Base-by-base conservation (phyloP, 1,140 invertebrate genomes). In the Scylla paramamosain region DNA sequence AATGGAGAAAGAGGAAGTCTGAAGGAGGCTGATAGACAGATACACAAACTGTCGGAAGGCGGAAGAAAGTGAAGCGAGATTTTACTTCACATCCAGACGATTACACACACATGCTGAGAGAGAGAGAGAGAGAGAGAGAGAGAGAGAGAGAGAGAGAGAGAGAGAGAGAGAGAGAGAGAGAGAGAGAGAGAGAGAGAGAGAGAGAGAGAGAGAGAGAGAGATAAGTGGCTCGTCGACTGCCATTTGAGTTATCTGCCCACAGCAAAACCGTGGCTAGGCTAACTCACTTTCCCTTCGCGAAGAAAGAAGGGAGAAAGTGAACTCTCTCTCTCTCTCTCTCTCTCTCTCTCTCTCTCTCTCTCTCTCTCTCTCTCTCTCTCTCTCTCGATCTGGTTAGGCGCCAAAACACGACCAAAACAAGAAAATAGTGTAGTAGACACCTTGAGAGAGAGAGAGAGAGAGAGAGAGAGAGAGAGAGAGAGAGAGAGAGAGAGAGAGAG, bases 391-490 rank as follows among this genome's bases (percentile, higher is more conserved):
- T 25, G 12, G 12, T 20, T 7, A 25, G 4, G 20, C 20, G 67
- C 67, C 67, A 77, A 77, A 77, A 77, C 67, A 77, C 10, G 52
- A n/a, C 67, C 12, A 20, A 77, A 77, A 77, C 67, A 77, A 25
- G 25, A 77, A 20, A 77, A 77, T 77, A 77, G n/a, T 77, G 67
- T 7, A 2, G 52, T 14, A 39, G 39, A 59, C 10, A 16, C 12
- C 20, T 59, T 20, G 52, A 59, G 52, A 59, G 52, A 59, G 52
- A 59, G 52, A 59, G 52, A 59, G 84, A 87, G 84, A 39, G 39
- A 87, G 39, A 87, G 84, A 87, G 84, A 87, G 84, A 39, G 84
- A 87, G 84, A 39, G 39, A 87, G 84, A 39, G 84, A 87, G 84
- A 39, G 39, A 87, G 84, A 39, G 84, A 87, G 84, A 39, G 39